Base-by-base conservation (phyloP, 2,888 invertebrate genomes). In the Mayetiola destructor region DNA sequence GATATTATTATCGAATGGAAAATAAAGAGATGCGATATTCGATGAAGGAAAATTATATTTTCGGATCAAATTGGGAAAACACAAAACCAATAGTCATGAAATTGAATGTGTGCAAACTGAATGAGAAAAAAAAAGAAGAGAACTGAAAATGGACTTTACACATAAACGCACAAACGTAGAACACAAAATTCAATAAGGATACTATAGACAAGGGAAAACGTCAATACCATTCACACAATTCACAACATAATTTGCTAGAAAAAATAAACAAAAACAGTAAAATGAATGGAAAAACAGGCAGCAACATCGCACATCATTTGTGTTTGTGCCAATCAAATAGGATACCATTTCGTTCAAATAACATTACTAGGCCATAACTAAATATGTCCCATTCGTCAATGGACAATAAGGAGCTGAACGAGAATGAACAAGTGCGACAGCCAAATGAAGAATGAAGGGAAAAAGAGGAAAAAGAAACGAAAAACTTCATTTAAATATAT, bases 401-500 rank as follows among this genome's bases (percentile, higher is more conserved):
- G n/a, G n/a, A n/a, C n/a, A n/a, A n/a, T n/a, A n/a, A n/a, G n/a
- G n/a, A n/a, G 14, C 36, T 36, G 36, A 8, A 36, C 14, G 36
- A 12, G 8, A 3, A 3, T 36, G 36, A 8, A 12, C 12, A n/a
- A 1, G 27, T 27, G 48, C 6, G n/a, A 8, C n/a, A n/a, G n/a
- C n/a, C n/a, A n/a, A n/a, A n/a, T n/a, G n/a, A n/a, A n/a, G n/a
- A n/a, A 23, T n/a, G n/a, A 14, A 2, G 6, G 18, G 3, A 48
- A 48, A 48, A 23, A 27, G 27, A 6, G 12, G n/a, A 48, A 27
- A n/a, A n/a, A 5, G 27, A 27, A 23, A 4, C 14, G 27, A 48
- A 27, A 48, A 27, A 48, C 48, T 48, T 48, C 48, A 48, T 48
- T 48, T 48, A 48, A 48, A 48, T 48, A 27, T 48, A 48, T 48